Evolutionary conservation across 2,113 vertebrate species (phyloP), one percentile per base, ranked within the genome.

Genomic region (Leptocoma aspasia): DNA sequence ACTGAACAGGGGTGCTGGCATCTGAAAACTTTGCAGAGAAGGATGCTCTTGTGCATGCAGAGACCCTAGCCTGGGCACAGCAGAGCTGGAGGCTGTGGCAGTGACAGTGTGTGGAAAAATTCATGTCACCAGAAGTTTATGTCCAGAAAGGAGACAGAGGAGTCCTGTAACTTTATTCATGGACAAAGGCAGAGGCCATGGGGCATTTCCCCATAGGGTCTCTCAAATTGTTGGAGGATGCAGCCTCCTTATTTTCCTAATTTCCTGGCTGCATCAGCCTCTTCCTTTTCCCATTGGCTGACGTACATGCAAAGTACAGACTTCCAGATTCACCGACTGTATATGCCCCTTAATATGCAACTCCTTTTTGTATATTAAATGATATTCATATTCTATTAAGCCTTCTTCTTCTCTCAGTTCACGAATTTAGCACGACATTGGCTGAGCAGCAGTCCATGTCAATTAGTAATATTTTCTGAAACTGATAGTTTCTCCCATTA

Each of bases 61-160:
- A 61, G 59, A 11, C 6, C 0, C 0, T 15, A 71, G n/a, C 11
- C 37, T n/a, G 18, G 19, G 26, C 1, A 2, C 6, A 44, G 6
- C 0, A 1, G 33, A 73, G 39, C 50, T 65, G 23, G n/a, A 70
- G 13, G 39, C 23, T 31, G 18, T 54, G 64, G 19, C 6, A 2
- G 8, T 15, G 17, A 30, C 1, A 41, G 10, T 17, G 35, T 30
- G 16, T 0, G 3, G 52, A 41, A 65, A 65, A 85, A 49, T 16
- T 50, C 30, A 26, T 0, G 1, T 26, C 31, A 12, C 15, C 42
- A 57, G 42, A 49, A 10, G 24, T 49, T 73, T 57, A 30, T 13
- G 42, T 24, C 42, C 30, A 20, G 21, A 56, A 66, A 30, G 24
- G 24, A 65, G 44, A 66, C 52, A 76, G 50, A 41, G 8, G 13